Evolutionary conservation across 2,113 vertebrate species (phyloP).

Genomic region (Motacilla alba): DNA sequence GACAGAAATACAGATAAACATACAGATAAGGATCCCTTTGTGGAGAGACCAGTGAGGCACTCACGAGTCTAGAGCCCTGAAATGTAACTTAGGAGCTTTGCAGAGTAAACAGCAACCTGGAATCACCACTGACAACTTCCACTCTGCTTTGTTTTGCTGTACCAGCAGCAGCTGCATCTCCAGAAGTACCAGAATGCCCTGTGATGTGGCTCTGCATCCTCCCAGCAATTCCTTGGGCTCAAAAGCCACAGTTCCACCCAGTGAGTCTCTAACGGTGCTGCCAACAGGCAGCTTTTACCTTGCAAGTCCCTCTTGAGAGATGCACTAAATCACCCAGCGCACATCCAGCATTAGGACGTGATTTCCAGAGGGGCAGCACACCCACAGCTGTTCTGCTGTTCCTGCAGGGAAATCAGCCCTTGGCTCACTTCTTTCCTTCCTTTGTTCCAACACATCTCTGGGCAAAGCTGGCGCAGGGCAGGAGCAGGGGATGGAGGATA

Average conservation of each 20-base stretch:
- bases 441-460: neutral
- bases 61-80: neutral
- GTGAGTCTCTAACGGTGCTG: neutral
- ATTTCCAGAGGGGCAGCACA: neutral
- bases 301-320: neutral
- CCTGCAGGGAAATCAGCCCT: neutral
- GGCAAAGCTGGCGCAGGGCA: neutral
- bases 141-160: fast-evolving
- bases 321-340: neutral
- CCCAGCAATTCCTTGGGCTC: neutral
- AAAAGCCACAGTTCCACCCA: neutral
- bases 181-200: neutral
- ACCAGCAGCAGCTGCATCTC: neutral
- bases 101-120: neutral
- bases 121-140: neutral
- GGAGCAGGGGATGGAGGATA: neutral
- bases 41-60: neutral
- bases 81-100: neutral
- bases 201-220: neutral
- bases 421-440: neutral
- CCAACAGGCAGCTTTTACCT: slow-evolving; percentile 13
- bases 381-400: neutral
- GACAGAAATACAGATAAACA: neutral
- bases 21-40: neutral
- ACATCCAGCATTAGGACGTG: neutral